Conservation (phyloP, 2,888 invertebrate genomes). For the Erebia ligea region DNA sequence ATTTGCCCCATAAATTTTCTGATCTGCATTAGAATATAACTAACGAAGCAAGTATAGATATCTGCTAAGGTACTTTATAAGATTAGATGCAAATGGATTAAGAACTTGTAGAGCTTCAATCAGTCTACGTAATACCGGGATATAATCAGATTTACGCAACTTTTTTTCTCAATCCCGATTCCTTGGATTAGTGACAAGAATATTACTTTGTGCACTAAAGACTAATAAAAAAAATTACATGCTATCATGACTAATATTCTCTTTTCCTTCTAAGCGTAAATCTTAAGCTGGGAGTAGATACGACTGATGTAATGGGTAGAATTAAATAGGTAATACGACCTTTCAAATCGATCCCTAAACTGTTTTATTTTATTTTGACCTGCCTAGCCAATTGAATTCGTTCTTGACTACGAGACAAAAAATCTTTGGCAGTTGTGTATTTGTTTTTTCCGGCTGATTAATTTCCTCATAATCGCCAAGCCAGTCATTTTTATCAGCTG, state of each 20-base stretch:
- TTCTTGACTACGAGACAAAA: too few relatives aligned
- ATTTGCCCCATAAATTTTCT: slow-evolving; percentile 20
- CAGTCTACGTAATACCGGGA: slow-evolving; percentile 61
- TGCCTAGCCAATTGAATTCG: too few relatives aligned
- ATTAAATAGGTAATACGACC: too few relatives aligned
- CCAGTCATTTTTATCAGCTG: too few relatives aligned
- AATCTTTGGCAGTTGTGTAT: too few relatives aligned
- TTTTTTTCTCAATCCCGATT: slow-evolving; percentile 43
- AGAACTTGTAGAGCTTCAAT: slow-evolving; percentile 76
- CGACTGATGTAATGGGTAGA: too few relatives aligned
- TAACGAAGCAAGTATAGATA: slow-evolving; percentile 37
- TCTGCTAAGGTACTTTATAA: slow-evolving; percentile 78
- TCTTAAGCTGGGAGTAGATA: too few relatives aligned
- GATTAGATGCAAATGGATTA: slow-evolving; percentile 82
- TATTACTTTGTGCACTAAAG: slow-evolving; percentile 4
- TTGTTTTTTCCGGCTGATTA: too few relatives aligned
- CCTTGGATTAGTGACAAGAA: slow-evolving; percentile 31
- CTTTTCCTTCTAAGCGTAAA: too few relatives aligned
- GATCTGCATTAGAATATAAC: slow-evolving; percentile 22
- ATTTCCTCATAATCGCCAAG: too few relatives aligned
- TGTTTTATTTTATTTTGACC: too few relatives aligned
- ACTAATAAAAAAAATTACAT: neutral
- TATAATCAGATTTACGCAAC: slow-evolving; percentile 64
- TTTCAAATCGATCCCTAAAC: too few relatives aligned
- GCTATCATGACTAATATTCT: neutral